Evolutionary conservation across 2,797 vertebrate genomes (phyloP).

Genomic region (Triplophysa bombifrons): DNA sequence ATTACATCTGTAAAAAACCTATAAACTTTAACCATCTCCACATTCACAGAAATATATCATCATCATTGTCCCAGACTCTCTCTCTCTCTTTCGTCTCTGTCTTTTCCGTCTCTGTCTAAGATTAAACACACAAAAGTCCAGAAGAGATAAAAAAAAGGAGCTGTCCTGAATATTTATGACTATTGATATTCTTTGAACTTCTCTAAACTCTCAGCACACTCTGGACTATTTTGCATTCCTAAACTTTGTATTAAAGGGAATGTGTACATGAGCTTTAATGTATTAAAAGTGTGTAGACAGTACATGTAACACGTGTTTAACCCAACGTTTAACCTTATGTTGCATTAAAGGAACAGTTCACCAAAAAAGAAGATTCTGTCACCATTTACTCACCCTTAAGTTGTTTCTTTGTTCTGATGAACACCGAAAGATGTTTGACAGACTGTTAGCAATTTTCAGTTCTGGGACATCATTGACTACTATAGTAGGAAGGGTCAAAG

Average conservation of each 20-base stretch:
- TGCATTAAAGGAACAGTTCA: no score
- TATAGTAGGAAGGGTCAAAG: no score
- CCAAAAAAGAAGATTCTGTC: no score
- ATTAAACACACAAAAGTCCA: slow-evolving; percentile 24
- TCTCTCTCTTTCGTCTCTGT: background rate
- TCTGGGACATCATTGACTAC: no score
- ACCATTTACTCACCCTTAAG: no score
- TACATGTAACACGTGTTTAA: no score
- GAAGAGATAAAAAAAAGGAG: background rate
- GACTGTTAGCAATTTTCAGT: no score
- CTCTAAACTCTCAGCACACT: slow-evolving; percentile 12
- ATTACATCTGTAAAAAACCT: background rate
- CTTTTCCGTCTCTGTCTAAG: slow-evolving; percentile 10
- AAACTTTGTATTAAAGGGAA: background rate
- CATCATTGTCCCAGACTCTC: background rate
- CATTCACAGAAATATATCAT: slow-evolving; percentile 15
- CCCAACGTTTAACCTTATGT: no score
- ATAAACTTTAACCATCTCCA: background rate
- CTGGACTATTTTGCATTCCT: background rate
- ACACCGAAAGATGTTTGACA: no score
- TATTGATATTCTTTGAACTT: slow-evolving; percentile 22
- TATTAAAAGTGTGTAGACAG: no score
- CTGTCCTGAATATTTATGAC: slow-evolving; percentile 43
- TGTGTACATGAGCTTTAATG: background rate
- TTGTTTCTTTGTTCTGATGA: no score